A percentile compares a stretch with the other conserved stretches of the same genome.
Evolutionary conservation across 2,888 invertebrate species (phyloP).

Genomic region (Ectobius pallidus): DNA sequence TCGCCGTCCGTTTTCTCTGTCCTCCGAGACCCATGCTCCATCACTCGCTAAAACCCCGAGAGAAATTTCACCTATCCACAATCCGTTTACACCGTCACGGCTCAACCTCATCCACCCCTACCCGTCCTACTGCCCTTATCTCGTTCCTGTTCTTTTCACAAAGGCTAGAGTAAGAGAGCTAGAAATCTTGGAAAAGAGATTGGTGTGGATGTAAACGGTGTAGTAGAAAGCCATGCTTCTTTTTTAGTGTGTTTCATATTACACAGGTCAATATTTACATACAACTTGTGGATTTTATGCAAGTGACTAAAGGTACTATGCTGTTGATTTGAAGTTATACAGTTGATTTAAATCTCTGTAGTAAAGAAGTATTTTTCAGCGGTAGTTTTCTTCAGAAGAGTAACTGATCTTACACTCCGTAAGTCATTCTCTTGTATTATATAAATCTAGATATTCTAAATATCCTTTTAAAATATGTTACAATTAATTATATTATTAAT

Average conservation of each 20-base stretch:
- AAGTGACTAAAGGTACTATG: too few species aligned
- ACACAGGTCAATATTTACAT: neutral
- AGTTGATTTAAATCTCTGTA: too few species aligned
- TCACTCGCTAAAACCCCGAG: conserved; percentile 28
- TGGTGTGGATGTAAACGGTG: conserved; percentile 4
- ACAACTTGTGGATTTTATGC: too few species aligned
- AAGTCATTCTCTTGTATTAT: too few species aligned
- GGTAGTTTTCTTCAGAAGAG: too few species aligned
- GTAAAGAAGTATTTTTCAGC: too few species aligned
- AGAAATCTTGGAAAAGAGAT: conserved; percentile 2
- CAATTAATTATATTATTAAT: too few species aligned
- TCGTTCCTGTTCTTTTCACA: neutral
- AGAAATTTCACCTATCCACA: conserved; percentile 26
- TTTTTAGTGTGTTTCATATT: neutral
- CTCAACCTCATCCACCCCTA: neutral
- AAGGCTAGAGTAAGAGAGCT: neutral
- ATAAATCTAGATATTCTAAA: too few species aligned
- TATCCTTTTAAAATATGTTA: too few species aligned
- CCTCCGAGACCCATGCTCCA: conserved; percentile 35
- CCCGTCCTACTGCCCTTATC: neutral
- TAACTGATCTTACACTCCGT: too few species aligned
- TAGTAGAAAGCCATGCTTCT: neutral
- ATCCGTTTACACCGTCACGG: conserved; percentile 28
- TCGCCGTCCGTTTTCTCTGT: conserved; percentile 19
- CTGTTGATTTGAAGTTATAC: too few species aligned